Evolutionary conservation across 1,140 invertebrate genomes (phyloP).

Genomic region (Eciton burchellii): DNA sequence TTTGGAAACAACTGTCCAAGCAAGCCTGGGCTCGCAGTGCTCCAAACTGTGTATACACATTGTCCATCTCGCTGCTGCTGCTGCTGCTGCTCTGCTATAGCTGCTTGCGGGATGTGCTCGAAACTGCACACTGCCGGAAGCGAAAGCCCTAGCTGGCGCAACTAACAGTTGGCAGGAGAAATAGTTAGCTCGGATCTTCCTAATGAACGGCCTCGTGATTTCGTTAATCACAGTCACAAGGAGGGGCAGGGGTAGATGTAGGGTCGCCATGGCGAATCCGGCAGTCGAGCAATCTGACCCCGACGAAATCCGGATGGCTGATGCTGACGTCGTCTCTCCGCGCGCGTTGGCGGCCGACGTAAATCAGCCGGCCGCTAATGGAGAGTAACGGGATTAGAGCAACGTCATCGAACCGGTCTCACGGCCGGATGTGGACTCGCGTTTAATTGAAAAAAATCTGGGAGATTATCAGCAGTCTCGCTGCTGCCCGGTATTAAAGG

Average conservation of each 20-base stretch:
- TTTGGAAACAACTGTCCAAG: conserved; percentile 58
- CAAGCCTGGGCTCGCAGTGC: conserved; percentile 48
- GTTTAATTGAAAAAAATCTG: conserved; percentile 34
- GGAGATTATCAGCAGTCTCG: conserved; percentile 1
- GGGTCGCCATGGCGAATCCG: neutral
- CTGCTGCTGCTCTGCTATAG: conserved; percentile 7
- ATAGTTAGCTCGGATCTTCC: conserved; percentile 61
- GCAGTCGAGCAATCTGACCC: conserved; percentile 1
- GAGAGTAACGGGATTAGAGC: conserved; percentile 11
- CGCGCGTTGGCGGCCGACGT: neutral
- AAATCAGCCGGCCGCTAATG: neutral
- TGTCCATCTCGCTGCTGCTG: conserved; percentile 46
- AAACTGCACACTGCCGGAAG: conserved; percentile 30
- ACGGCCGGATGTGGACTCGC: neutral
- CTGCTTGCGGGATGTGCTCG: neutral
- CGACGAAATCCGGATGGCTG: neutral
- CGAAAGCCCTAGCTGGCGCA: conserved; percentile 38
- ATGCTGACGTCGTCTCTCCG: neutral
- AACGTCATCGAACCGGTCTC: neutral
- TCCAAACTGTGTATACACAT: conserved; percentile 49
- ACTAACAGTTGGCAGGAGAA: conserved; percentile 37
- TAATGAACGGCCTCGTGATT: conserved; percentile 68
- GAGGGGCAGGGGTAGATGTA: too few relatives aligned
- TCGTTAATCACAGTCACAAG: conserved; percentile 61
- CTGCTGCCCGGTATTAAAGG: neutral